Evolutionary conservation across 2,888 invertebrate species (phyloP).

Genomic region (Diadromus collaris): DNA sequence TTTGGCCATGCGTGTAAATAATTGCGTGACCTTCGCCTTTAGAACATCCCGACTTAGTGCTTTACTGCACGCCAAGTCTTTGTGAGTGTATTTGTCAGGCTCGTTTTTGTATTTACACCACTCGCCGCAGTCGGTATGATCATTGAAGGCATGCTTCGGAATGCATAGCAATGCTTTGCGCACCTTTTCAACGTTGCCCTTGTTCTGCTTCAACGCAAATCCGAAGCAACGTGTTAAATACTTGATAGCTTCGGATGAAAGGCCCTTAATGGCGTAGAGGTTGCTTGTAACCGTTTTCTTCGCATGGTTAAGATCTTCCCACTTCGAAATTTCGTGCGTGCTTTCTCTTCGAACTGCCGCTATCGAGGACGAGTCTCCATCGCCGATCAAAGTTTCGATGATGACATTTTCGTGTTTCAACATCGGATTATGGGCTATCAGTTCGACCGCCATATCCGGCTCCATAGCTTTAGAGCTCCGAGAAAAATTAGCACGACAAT

Average conservation of each 20-base stretch:
- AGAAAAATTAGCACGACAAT: conserved; percentile 48
- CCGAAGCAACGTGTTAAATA: conserved; percentile 51
- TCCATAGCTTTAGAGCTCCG: conserved; percentile 60
- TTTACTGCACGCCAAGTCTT: conserved; percentile 13
- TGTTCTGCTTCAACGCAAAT: conserved; percentile 48
- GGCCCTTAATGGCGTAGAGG: conserved; percentile 48
- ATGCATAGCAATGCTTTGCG: conserved; percentile 48
- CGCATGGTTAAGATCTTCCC: conserved; percentile 59
- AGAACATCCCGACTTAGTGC: conserved; percentile 18
- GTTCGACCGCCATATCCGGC: conserved; percentile 55
- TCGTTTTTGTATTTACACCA: conserved; percentile 26
- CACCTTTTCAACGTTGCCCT: conserved; percentile 36
- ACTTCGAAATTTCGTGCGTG: conserved; percentile 54
- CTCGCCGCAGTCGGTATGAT: conserved; percentile 34
- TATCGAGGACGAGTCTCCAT: conserved; percentile 62
- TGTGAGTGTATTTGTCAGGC: conserved; percentile 25
- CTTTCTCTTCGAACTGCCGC: conserved; percentile 57
- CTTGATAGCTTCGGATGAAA: conserved; percentile 43
- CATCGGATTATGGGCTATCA: conserved; percentile 44
- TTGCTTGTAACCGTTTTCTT: conserved; percentile 44
- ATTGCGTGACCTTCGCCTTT: conserved; percentile 3
- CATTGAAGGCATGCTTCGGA: conserved; percentile 41
- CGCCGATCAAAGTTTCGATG: conserved; percentile 55
- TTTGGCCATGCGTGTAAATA: conserved; percentile 22
- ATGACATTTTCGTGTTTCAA: conserved; percentile 55